Base-by-base conservation (phyloP, 1,140 invertebrate species). In the Achroia grisella region DNA sequence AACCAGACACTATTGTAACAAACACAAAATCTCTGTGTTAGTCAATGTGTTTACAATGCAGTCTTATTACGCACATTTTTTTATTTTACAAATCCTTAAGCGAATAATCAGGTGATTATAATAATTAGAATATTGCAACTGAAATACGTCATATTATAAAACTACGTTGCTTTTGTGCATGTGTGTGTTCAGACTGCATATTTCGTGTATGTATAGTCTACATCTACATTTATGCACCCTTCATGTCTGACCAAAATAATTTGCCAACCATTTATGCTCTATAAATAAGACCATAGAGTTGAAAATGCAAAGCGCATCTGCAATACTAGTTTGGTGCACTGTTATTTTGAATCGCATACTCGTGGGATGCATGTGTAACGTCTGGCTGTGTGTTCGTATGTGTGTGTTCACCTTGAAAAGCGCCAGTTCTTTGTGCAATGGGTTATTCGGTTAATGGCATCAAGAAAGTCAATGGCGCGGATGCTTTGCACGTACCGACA, bases 371-470 rank as follows among this genome's bases (percentile, higher is more conserved):
- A 48, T 60, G 48, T 33, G 50, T 28, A 29, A 23, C 17, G 17
- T 23, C 17, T 23, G 17, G 17, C 6, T 6, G 17, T 15, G 12
- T 34, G 44, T 63, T 15, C 50, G 53, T 13, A 45, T 74, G 78
- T 84, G 78, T 84, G 78, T 10, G 74, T 84, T 84, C 80, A 84
- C 80, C 80, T 84, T 84, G 80, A 84, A 84, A 84, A 74, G 66
- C 64, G 72, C 68, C 71, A 77, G 78, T 80, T 77, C 80, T 84
- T 84, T 84, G 80, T 84, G 80, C 80, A 84, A 79, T 84, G 78
- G 80, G 80, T 82, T 80, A 84, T 84, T 84, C 80, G 80, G 80
- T 84, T 84, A 84, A 82, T 82, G 78, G 76, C 80, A 78, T 64
- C 77, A 74, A 78, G 72, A 71, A 75, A 82, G 76, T 84, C 80